phyloP scores from a whole-genome alignment of 1,140 invertebrate genomes.

The Drosophila kurseongensis region DNA sequence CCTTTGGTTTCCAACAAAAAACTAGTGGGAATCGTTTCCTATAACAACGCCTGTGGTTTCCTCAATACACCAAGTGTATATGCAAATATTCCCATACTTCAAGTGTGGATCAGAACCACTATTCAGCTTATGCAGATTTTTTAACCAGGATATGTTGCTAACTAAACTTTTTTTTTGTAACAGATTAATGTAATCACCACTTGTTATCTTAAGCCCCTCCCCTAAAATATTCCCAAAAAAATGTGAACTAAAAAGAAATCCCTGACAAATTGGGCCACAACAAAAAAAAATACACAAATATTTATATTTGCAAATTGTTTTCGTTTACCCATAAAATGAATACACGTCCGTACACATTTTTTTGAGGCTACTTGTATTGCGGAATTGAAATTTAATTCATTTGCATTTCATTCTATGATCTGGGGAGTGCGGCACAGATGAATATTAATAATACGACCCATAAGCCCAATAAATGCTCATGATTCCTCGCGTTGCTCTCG shows the following conservation, averaged over 20 bases:
- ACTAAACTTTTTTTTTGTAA: not conserved
- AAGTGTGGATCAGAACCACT: slow-evolving; percentile 24
- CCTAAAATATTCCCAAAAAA: not conserved
- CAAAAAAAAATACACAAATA: slow-evolving; percentile 13
- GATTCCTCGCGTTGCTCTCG: slow-evolving; percentile 34
- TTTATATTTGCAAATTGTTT: slow-evolving; percentile 36
- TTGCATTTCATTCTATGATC: slow-evolving; percentile 60
- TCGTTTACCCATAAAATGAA: slow-evolving; percentile 9
- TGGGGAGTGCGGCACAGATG: slow-evolving; percentile 40
- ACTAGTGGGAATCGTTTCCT: slow-evolving; percentile 37
- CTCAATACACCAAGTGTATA: slow-evolving; percentile 20
- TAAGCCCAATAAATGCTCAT: slow-evolving; percentile 77
- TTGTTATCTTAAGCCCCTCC: not conserved
- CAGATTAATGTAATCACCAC: not conserved
- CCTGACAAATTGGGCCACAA: not conserved
- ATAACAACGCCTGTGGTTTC: slow-evolving; percentile 8
- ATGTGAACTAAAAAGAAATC: not conserved
- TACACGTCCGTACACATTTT: not conserved
- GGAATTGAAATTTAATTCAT: slow-evolving; percentile 78
- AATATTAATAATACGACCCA: slow-evolving; percentile 80
- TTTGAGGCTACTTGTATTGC: not conserved
- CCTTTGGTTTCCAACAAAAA: slow-evolving; percentile 21
- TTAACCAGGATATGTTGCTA: not conserved
- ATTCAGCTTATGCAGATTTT: not conserved
- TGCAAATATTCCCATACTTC: slow-evolving; percentile 9